Evolutionary conservation across 2,888 invertebrate species (phyloP).

Genomic region (Hyles lineata): DNA sequence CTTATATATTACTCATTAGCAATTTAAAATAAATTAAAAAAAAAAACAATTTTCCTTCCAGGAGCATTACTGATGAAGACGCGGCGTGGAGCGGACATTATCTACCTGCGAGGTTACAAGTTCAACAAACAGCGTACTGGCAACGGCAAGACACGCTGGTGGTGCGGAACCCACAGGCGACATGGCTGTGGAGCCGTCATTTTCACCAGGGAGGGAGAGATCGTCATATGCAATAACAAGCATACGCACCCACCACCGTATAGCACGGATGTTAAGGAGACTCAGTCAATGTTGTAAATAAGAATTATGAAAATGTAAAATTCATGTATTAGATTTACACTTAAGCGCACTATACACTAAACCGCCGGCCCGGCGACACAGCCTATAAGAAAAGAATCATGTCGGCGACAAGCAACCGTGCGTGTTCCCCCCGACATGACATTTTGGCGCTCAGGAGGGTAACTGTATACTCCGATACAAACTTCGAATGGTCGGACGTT

Average conservation of each 20-base stretch:
- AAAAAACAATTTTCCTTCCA: no score
- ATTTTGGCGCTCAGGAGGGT: no score
- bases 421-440: no score
- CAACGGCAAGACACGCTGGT: constrained; percentile 35
- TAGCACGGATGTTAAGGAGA: background rate
- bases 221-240: constrained; percentile 31
- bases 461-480: no score
- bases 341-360: no score
- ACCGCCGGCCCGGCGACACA: no score
- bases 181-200: constrained; percentile 34
- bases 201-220: constrained; percentile 37
- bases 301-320: background rate
- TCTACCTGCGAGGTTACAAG: constrained; percentile 33
- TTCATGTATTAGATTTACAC: background rate
- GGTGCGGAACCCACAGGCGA: constrained; percentile 34
- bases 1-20: background rate
- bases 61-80: constrained; percentile 25
- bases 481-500: no score
- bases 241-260: constrained; percentile 22
- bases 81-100: constrained; percentile 31
- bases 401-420: no score
- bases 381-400: no score
- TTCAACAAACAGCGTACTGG: constrained; percentile 36
- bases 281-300: background rate
- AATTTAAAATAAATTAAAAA: background rate